These are phyloP conservation scores for Oreochromis spilurus DNA, from an alignment of 2,113 vertebrate genomes.

Conservation along the genomic window DNA sequence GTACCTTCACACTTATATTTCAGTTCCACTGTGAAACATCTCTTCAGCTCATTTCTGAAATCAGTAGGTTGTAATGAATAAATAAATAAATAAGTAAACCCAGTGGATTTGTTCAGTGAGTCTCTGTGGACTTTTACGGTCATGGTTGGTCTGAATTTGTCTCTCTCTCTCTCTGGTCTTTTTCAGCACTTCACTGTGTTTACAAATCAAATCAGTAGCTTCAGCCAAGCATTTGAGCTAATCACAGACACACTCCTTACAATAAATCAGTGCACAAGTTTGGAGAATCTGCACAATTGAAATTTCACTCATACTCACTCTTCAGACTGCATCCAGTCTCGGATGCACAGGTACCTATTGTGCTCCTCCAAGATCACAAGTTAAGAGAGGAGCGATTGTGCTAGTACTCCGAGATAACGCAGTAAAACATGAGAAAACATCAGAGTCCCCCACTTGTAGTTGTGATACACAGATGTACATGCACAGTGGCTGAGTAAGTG, in stretches of 20 bases:
- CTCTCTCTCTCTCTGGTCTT: not conserved
- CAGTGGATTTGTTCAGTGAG: not conserved
- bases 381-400: not conserved
- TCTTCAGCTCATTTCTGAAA: not conserved
- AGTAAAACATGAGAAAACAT: not conserved
- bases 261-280: not conserved
- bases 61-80: not conserved
- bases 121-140: not conserved
- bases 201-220: not conserved
- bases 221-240: not conserved
- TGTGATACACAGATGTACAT: not conserved
- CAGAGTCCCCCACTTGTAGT: not conserved
- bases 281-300: not conserved
- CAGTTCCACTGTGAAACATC: not conserved
- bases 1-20: not conserved
- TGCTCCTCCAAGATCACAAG: not conserved
- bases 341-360: not conserved
- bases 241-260: not conserved
- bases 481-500: not conserved
- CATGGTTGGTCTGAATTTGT: not conserved
- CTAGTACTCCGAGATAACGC: not conserved
- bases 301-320: not conserved
- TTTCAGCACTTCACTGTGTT: not conserved
- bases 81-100: not conserved
- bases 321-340: not conserved